Percentiles rank a stretch among this genome's conserved stretches.
Evolutionary conservation across 2,888 invertebrate genomes (phyloP).

Genomic region (Loripinus fragilis): DNA sequence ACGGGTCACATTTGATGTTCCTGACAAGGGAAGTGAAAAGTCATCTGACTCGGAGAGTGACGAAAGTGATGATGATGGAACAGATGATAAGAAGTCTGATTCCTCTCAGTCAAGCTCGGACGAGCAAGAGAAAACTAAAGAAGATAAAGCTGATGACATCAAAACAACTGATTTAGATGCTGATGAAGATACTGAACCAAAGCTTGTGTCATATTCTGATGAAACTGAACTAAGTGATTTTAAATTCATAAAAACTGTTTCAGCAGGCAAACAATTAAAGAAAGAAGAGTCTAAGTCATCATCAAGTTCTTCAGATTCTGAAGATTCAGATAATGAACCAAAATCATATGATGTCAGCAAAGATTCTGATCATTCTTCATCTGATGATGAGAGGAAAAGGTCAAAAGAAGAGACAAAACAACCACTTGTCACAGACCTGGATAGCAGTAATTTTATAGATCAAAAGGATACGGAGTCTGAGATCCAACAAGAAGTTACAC

Average conservation of each 20-base stretch:
- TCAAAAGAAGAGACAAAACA: not conserved
- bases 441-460: not conserved
- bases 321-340: conserved; percentile 19
- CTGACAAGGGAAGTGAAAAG: conserved; percentile 36
- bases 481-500: not conserved
- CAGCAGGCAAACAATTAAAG: not conserved
- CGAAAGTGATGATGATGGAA: conserved; percentile 25
- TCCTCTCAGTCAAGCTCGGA: not conserved
- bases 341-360: conserved; percentile 15
- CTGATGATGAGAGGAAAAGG: conserved; percentile 26
- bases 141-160: not conserved
- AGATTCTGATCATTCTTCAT: conserved; percentile 17
- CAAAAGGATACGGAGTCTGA: not conserved
- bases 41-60: conserved; percentile 20
- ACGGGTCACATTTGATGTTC: conserved; percentile 50
- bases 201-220: not conserved
- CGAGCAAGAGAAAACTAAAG: not conserved
- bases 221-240: not conserved
- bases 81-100: not conserved
- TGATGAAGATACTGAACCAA: conserved; percentile 25
- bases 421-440: not conserved
- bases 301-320: conserved; percentile 84
- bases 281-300: conserved; percentile 79
- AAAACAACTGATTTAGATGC: conserved; percentile 26
- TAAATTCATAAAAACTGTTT: not conserved